phyloP scores from a whole-genome alignment of 1,140 invertebrate genomes.

The Agrypnia vestita region DNA sequence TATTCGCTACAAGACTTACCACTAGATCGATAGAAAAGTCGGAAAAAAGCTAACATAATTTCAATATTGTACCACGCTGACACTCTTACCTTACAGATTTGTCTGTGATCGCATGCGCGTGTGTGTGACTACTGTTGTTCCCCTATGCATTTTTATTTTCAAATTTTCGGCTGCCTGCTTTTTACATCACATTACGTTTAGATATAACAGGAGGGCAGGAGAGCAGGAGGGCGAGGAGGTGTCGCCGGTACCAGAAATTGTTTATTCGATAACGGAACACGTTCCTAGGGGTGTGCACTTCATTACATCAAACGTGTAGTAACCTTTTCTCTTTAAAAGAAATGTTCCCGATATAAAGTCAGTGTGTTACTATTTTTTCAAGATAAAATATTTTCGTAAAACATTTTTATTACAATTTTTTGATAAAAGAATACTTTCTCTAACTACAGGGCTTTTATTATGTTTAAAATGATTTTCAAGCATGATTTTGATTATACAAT shows the following conservation, averaged over 20 bases:
- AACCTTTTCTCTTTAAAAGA: conserved; percentile 34
- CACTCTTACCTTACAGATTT: too few relatives aligned
- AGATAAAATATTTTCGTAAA: too few relatives aligned
- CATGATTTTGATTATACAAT: too few relatives aligned
- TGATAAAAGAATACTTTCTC: too few relatives aligned
- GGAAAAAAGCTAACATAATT: too few relatives aligned
- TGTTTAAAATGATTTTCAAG: too few relatives aligned
- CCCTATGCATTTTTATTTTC: conserved; percentile 49
- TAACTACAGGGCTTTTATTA: too few relatives aligned
- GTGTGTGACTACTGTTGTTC: neutral
- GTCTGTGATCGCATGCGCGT: too few relatives aligned
- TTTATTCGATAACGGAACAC: conserved; percentile 55
- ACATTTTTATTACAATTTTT: too few relatives aligned
- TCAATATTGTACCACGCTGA: too few relatives aligned
- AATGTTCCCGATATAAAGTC: conserved; percentile 13
- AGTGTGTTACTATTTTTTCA: neutral
- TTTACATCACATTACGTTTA: conserved; percentile 51
- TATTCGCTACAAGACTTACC: too few relatives aligned
- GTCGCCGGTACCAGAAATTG: conserved; percentile 43
- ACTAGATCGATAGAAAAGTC: too few relatives aligned
- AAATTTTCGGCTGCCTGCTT: conserved; percentile 52
- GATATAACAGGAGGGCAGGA: conserved; percentile 33
- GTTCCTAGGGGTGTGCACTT: conserved; percentile 44
- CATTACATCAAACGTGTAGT: conserved; percentile 53
- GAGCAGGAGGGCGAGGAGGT: conserved; percentile 30